These are phyloP conservation scores for Calonectris borealis DNA, from an alignment of 2,113 vertebrate genomes.

Conservation along the genomic window DNA sequence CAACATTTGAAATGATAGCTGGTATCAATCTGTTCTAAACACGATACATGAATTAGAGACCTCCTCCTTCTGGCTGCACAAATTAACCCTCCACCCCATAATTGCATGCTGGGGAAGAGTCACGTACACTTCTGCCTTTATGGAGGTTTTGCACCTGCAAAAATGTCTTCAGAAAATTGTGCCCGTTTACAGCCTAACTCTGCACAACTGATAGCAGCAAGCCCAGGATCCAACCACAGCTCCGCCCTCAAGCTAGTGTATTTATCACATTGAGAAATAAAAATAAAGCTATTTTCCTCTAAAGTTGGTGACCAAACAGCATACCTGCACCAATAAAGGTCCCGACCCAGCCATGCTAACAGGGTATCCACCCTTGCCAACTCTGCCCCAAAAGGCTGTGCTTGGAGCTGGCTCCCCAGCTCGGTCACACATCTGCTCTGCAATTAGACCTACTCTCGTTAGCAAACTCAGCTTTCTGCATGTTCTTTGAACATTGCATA, in stretches of 20 bases:
- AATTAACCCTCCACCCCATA: background rate
- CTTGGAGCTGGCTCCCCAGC: background rate
- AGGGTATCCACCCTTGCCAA: background rate
- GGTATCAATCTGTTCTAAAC: background rate
- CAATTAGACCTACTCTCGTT: background rate
- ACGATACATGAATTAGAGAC: background rate
- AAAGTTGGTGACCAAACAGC: background rate
- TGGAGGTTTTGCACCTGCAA: background rate
- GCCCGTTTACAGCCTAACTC: background rate
- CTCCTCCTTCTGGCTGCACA: background rate
- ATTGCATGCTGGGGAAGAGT: background rate
- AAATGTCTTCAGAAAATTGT: background rate
- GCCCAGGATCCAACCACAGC: background rate
- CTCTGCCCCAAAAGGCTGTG: background rate
- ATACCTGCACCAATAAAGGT: background rate
- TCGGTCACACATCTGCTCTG: background rate
- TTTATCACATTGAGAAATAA: background rate
- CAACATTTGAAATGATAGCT: background rate
- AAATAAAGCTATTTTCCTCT: background rate
- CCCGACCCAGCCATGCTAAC: background rate
- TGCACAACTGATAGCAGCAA: background rate
- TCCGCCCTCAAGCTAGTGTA: background rate
- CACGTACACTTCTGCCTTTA: background rate
- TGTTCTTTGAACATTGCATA: background rate
- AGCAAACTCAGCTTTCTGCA: background rate